Evolutionary conservation across 2,113 vertebrate species (phyloP).

Genomic region (Melospiza georgiana): DNA sequence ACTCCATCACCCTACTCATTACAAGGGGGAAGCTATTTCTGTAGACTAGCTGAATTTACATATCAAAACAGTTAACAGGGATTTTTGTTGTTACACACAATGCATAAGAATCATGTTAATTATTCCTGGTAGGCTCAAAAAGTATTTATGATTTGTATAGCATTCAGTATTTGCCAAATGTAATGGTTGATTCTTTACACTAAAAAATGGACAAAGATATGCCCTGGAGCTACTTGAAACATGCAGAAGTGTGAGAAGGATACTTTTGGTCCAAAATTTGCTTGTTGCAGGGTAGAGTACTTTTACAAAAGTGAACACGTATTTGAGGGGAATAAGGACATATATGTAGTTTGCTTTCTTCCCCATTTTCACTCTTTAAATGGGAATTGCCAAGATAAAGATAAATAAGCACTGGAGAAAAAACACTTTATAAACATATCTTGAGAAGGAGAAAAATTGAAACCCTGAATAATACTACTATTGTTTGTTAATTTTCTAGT

Average conservation of each 20-base stretch:
- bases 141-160: neutral
- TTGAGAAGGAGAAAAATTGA: neutral
- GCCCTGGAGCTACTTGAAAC: neutral
- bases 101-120: neutral
- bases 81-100: neutral
- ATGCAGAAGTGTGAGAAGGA: neutral
- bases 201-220: neutral
- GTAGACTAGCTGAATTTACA: neutral
- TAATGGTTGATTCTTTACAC: neutral
- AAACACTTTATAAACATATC: neutral
- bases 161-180: neutral
- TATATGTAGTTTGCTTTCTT: neutral
- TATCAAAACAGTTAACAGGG: neutral
- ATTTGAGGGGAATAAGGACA: neutral
- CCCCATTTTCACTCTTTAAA: neutral
- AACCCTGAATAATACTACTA: neutral
- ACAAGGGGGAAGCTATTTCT: neutral
- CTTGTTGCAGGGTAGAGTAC: neutral
- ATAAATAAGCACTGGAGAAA: neutral
- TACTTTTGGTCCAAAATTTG: neutral
- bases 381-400: neutral
- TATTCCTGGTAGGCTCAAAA: neutral
- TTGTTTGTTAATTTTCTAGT: neutral
- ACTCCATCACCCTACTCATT: neutral
- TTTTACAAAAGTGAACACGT: neutral